Base-by-base conservation (phyloP, 2,113 vertebrate species). In the Chlorodrepanis virens region DNA sequence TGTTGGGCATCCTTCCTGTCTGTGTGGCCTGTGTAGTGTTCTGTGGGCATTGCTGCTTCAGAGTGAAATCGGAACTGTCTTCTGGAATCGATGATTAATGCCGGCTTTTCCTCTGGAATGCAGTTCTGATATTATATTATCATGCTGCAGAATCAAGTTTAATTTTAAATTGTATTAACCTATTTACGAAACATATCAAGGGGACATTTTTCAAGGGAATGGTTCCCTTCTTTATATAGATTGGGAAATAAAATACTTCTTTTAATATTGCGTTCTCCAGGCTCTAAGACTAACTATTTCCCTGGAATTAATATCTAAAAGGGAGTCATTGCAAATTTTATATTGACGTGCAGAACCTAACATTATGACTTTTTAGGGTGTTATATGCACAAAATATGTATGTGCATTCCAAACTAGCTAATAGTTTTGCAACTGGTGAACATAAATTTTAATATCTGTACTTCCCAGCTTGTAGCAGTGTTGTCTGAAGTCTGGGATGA, bases 391-490 rank as follows among this genome's bases (percentile, higher is more conserved):
- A 83, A 95, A 96, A 95, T 95, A 89, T 90, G 57, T 93, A 57
- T 96, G 94, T 97, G 77, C 77, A 80, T 57, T 97, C 80, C 94
- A 95, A 67, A 89, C 52, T 77, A 91, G 93, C 89, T 97, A 97
- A 97, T 95, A 90, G 93, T 71, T 94, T 95, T 97, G 95, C 83
- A 95, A 94, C 85, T 95, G 90, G 86, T 97, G 92, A 94, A 78
- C 91, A 69, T 95, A 95, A 97, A 97, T 96, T 97, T 92, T 97
- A 95, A 68, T 97, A 97, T 98, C 97, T 97, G 11, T 96, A 83
- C 89, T 97, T 93, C 88, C 94, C 97, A 97, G 96, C 96, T 96
- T 97, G 96, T 69, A 94, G 96, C 87, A 89, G 47, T 77, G 88
- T 88, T 97, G 97, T 97, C 93, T 97, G 96, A 97, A 97, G 97